A percentile compares a stretch with the other conserved stretches of the same genome.
Evolutionary conservation across 2,113 vertebrate species (phyloP).

Genomic region (Marmota flaviventris): DNA sequence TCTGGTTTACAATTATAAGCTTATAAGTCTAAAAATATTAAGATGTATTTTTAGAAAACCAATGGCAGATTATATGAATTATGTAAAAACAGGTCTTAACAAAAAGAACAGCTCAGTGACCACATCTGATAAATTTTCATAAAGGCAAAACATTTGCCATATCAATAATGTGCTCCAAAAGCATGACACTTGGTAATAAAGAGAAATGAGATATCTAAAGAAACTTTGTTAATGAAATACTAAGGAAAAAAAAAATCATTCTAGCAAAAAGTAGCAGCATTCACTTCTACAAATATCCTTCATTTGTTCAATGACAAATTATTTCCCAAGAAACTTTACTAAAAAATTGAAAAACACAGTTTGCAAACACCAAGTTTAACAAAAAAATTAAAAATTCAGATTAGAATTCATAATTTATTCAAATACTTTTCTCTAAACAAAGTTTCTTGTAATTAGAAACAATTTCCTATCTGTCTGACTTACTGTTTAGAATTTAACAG

Average conservation of each 20-base stretch:
- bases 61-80: not conserved
- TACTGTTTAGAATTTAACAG: not conserved
- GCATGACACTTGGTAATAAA: not conserved
- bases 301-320: constrained; percentile 25
- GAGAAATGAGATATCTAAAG: not conserved
- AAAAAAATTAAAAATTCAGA: constrained; percentile 25
- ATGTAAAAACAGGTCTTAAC: not conserved
- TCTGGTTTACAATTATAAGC: not conserved
- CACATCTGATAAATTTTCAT: not conserved
- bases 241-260: not conserved
- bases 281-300: constrained; percentile 18
- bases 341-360: constrained; percentile 27
- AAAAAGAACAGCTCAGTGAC: constrained; percentile 16
- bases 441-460: constrained; percentile 11
- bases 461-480: not conserved
- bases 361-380: not conserved
- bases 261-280: not conserved
- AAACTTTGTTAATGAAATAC: constrained; percentile 19
- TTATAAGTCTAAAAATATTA: constrained; percentile 21
- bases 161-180: constrained; percentile 7
- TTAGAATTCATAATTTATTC: constrained; percentile 2
- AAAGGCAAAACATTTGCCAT: not conserved
- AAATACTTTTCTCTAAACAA: constrained; percentile 7
- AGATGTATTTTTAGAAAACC: not conserved
- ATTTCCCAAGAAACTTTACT: not conserved